Evolutionary conservation across 92 coral and sea anemone genomes (phyloP).

Genomic region (Zoanthus solanderi): DNA sequence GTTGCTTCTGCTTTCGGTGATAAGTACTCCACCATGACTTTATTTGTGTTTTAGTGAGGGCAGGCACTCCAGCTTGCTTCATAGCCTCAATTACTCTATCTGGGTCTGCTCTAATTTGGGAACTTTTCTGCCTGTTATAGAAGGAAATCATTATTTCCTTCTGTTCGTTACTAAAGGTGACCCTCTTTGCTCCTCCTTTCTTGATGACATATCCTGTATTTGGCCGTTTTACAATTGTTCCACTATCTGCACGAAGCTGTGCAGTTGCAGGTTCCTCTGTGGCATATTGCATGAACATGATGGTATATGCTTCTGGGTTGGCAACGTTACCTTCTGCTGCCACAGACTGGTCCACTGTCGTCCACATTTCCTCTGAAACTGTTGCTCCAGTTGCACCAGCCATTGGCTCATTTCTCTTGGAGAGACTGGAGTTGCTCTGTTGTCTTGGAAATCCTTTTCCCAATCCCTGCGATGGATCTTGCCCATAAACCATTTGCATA

Average conservation of each 20-base stretch:
- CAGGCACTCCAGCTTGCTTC: conserved; percentile 57
- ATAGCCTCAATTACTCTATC: conserved; percentile 46
- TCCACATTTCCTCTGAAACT: conserved; percentile 49
- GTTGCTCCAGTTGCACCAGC: conserved; percentile 44
- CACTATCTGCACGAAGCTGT: background rate
- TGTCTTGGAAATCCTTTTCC: conserved; percentile 4
- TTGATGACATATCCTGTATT: conserved; percentile 26
- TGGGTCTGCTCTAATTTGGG: conserved; percentile 53
- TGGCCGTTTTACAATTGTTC: background rate
- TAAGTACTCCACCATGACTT: conserved; percentile 67
- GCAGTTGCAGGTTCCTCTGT: background rate
- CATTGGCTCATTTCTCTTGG: background rate
- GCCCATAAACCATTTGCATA: conserved; percentile 40
- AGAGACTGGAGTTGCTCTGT: background rate
- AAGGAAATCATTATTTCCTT: conserved; percentile 54
- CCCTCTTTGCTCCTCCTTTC: conserved; percentile 47
- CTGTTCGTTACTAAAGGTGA: conserved; percentile 57
- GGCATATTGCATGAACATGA: conserved; percentile 34
- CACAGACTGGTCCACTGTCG: conserved; percentile 25
- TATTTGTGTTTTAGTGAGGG: conserved; percentile 58
- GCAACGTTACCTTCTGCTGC: background rate
- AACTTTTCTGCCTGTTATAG: conserved; percentile 48
- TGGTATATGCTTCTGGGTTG: conserved; percentile 19
- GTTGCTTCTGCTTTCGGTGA: conserved; percentile 66
- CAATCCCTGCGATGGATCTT: conserved; percentile 35